Percentiles rank a stretch among this genome's conserved stretches.
Evolutionary conservation across 2,113 vertebrate species (phyloP).

Genomic region (Pardalotus punctatus): DNA sequence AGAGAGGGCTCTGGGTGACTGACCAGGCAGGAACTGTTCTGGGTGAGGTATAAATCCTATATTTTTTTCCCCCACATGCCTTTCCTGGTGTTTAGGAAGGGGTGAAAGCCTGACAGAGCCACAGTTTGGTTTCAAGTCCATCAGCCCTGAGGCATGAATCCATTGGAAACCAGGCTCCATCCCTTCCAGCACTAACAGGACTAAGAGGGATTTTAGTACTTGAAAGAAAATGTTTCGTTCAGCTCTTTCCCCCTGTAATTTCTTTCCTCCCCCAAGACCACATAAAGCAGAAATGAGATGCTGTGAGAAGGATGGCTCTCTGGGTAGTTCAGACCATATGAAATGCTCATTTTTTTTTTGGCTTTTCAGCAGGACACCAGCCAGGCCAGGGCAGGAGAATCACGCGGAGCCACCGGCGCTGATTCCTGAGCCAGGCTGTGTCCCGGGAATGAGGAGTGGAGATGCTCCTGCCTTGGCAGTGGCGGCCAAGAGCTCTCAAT

Average conservation of each 20-base stretch:
- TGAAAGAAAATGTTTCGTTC: not conserved
- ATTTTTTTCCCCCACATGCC: accelerated
- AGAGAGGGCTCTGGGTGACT: too few species aligned
- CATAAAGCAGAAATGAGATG: not conserved
- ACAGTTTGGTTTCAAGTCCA: not conserved
- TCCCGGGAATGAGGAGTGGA: not conserved
- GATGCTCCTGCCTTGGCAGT: constrained; percentile 1
- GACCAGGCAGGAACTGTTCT: not conserved
- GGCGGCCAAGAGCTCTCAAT: constrained; percentile 22
- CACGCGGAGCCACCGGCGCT: not conserved
- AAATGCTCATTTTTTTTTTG: not conserved
- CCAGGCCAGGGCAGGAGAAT: not conserved
- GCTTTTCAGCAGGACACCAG: not conserved
- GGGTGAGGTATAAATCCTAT: not conserved
- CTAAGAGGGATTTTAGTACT: not conserved
- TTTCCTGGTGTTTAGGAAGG: not conserved
- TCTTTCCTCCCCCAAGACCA: not conserved
- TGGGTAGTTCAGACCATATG: not conserved
- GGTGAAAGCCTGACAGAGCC: not conserved
- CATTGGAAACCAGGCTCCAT: not conserved
- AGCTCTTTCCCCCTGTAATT: not conserved
- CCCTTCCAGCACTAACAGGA: not conserved
- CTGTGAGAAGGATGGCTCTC: not conserved
- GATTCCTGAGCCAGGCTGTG: not conserved
- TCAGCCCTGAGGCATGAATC: accelerated